These are phyloP conservation scores for Maccullochella peelii DNA, from an alignment of 2,113 vertebrate genomes.

Conservation along the genomic window DNA sequence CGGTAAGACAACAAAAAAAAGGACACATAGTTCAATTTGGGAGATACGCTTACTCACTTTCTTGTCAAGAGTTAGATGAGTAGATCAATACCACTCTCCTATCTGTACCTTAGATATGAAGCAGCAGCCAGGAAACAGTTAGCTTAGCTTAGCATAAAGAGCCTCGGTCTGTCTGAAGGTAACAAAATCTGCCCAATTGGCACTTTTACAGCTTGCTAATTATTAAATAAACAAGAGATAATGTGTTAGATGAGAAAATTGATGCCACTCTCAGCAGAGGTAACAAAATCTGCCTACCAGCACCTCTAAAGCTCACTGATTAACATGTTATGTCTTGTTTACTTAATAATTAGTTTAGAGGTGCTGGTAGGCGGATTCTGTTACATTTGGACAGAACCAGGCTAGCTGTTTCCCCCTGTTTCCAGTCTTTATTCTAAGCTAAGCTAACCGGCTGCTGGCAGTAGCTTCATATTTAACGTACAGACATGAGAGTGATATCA, in stretches of 20 bases:
- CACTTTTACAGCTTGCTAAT: not conserved
- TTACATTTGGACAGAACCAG: too few species aligned
- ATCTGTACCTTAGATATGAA: not conserved
- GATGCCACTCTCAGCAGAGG: too few species aligned
- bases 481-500: not conserved
- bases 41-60: not conserved
- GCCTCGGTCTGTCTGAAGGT: not conserved
- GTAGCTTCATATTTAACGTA: not conserved
- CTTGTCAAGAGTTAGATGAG: not conserved
- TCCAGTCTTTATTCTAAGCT: not conserved
- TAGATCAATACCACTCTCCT: not conserved
- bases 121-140: not conserved
- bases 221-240: not conserved
- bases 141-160: slow-evolving; percentile 6
- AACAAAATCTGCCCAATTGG: not conserved
- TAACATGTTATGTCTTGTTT: not conserved
- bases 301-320: too few species aligned
- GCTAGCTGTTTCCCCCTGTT: not conserved
- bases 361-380: too few species aligned
- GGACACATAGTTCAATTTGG: not conserved
- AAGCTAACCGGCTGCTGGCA: not conserved
- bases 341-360: not conserved
- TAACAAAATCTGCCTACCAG: too few species aligned
- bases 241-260: not conserved
- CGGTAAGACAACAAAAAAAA: not conserved